A percentile compares a stretch with the other conserved stretches of the same genome.
These are phyloP conservation scores for Accipiter cooperii DNA, from an alignment of 2,113 vertebrate species.

Conservation along the genomic window DNA sequence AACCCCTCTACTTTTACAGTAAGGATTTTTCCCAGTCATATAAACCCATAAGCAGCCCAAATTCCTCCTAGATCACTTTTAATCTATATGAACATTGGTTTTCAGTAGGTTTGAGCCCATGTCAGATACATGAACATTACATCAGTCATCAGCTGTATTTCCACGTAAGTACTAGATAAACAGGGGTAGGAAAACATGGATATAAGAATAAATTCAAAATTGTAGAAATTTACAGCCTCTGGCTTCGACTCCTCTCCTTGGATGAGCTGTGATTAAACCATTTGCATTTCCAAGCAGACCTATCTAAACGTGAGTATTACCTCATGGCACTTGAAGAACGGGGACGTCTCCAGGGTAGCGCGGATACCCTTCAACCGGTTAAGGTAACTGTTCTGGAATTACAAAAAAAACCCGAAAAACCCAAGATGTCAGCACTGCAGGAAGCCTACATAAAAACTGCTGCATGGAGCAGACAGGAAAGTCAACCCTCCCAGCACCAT, in stretches of 20 bases:
- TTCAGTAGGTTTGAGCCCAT: neutral
- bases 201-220: neutral
- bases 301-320: constrained; percentile 58
- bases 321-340: constrained; percentile 95
- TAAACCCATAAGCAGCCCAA: neutral
- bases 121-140: neutral
- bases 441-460: neutral
- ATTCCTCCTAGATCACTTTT: neutral
- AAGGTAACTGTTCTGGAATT: constrained; percentile 81
- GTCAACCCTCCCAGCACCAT: neutral
- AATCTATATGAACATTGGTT: neutral
- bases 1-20: neutral
- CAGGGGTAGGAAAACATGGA: neutral
- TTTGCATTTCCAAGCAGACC: neutral
- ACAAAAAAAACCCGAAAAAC: neutral
- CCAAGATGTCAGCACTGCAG: neutral
- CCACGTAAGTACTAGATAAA: neutral
- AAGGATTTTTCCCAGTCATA: neutral
- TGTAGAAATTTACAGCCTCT: neutral
- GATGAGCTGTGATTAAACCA: neutral
- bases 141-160: neutral
- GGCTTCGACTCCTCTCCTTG: neutral
- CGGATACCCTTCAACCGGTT: constrained; percentile 84
- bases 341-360: constrained; percentile 83
- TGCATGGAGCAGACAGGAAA: neutral